phyloP scores from a whole-genome alignment of 2,113 vertebrate species.

The Rhadina sibilatrix region DNA sequence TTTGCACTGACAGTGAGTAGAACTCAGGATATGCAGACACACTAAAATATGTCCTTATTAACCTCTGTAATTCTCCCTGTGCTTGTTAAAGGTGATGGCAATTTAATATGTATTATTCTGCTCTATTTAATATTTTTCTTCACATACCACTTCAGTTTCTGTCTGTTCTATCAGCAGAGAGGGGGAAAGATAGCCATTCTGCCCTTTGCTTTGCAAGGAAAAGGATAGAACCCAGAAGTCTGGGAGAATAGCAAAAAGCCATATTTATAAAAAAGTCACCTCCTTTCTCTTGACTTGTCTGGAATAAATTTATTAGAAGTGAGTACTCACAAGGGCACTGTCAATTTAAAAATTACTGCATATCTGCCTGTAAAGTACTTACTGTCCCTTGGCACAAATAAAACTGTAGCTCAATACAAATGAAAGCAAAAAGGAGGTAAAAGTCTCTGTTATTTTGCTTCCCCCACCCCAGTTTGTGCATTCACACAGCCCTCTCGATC shows the following conservation, averaged over 20 bases:
- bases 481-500: neutral
- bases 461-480: neutral
- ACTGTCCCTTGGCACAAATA: conserved; percentile 1
- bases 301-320: neutral
- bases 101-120: neutral
- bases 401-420: neutral
- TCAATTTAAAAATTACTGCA: neutral
- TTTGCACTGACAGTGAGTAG: neutral
- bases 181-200: neutral
- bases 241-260: neutral
- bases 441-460: neutral
- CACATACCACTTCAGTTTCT: neutral
- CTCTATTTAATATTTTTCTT: neutral
- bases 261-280: neutral
- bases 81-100: neutral
- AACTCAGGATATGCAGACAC: neutral
- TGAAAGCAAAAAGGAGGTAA: neutral
- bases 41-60: conserved; percentile 3
- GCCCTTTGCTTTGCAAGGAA: neutral
- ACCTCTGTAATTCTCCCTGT: neutral
- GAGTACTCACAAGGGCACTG: neutral
- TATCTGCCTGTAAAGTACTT: neutral
- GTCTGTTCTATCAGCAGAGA: neutral
- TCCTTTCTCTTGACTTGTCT: neutral
- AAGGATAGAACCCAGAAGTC: neutral